A percentile compares a stretch with the other conserved stretches of the same genome.
These are phyloP conservation scores for Sciurus vulgaris DNA, from an alignment of 2,797 vertebrate genomes.

Conservation along the genomic window DNA sequence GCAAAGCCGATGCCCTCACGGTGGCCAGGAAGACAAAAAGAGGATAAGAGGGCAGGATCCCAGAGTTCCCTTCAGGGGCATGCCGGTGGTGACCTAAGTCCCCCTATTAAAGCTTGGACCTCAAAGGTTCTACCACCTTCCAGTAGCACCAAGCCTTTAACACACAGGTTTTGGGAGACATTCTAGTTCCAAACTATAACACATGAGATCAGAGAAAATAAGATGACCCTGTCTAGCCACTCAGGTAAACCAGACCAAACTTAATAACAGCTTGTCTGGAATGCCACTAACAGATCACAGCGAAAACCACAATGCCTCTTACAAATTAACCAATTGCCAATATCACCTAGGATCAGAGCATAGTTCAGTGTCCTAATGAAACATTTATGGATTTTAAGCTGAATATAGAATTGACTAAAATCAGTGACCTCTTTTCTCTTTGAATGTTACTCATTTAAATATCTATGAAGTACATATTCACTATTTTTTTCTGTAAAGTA, in stretches of 20 bases:
- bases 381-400: neutral
- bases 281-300: neutral
- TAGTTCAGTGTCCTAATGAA: neutral
- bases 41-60: neutral
- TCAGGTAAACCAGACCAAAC: neutral
- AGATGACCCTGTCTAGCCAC: neutral
- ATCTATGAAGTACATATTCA: neutral
- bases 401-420: neutral
- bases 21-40: neutral
- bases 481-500: neutral
- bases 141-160: neutral
- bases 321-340: neutral
- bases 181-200: neutral
- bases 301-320: neutral
- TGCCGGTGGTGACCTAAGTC: neutral
- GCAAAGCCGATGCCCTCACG: neutral
- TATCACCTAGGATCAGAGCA: neutral
- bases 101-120: too few species aligned
- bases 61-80: neutral
- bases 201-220: neutral
- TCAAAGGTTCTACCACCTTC: neutral
- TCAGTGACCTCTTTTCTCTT: neutral
- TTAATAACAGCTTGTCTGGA: neutral
- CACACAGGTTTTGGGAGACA: neutral
- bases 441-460: neutral